Conservation (phyloP, 2,113 vertebrate species). For the Mesitornis unicolor region DNA sequence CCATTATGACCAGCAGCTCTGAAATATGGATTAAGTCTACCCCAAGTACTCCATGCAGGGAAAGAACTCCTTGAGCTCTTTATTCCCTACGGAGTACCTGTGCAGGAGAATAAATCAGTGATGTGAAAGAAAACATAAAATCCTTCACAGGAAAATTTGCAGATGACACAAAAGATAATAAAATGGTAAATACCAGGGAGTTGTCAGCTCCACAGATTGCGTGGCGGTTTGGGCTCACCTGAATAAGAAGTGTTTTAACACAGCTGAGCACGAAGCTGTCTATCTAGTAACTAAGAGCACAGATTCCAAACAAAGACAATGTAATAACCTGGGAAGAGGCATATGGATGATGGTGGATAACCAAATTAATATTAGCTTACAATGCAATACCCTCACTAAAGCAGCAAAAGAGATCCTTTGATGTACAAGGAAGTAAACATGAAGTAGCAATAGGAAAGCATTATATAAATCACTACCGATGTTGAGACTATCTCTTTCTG, state of each 20-base stretch:
- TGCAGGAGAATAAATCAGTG: slow-evolving; percentile 37
- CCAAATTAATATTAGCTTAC: slow-evolving; percentile 25
- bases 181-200: slow-evolving; percentile 40
- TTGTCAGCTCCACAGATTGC: slow-evolving; percentile 47
- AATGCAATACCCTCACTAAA: background rate
- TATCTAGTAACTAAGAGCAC: slow-evolving; percentile 16
- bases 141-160: slow-evolving; percentile 57
- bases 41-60: background rate
- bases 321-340: background rate
- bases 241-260: slow-evolving; percentile 52
- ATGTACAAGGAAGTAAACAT: background rate
- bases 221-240: slow-evolving; percentile 19
- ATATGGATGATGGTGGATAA: slow-evolving; percentile 10
- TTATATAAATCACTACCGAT: background rate
- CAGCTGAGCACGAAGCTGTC: slow-evolving; percentile 44
- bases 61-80: slow-evolving; percentile 32
- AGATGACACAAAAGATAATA: slow-evolving; percentile 62
- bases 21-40: slow-evolving; percentile 57
- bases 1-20: slow-evolving; percentile 42
- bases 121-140: slow-evolving; percentile 61
- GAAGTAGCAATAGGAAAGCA: background rate
- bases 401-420: background rate
- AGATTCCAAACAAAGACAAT: slow-evolving; percentile 30
- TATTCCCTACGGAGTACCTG: slow-evolving; percentile 19
- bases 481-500: background rate